Conservation (phyloP, 2,888 invertebrate species). For the Patella ulyssiponensis region DNA sequence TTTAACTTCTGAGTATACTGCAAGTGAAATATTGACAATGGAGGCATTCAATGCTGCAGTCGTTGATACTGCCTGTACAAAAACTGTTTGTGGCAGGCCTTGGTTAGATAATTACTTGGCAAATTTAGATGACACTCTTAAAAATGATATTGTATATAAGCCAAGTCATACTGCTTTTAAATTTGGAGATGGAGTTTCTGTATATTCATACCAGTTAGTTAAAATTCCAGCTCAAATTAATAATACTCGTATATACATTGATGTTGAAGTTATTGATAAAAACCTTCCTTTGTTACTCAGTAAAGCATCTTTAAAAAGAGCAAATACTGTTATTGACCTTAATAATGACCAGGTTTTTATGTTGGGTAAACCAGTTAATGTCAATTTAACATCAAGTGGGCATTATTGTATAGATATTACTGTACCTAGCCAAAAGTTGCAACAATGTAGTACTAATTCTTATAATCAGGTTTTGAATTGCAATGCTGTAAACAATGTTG, state of each 20-base stretch:
- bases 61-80: not conserved
- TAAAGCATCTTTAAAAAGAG: no score
- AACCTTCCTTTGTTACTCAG: constrained; percentile 29
- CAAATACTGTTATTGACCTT: constrained; percentile 23
- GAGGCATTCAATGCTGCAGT: no score
- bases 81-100: not conserved
- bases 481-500: not conserved
- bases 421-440: not conserved
- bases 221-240: constrained; percentile 22
- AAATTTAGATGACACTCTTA: not conserved
- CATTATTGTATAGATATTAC: constrained; percentile 29
- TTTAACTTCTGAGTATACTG: not conserved
- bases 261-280: constrained; percentile 25
- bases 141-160: not conserved
- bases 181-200: constrained; percentile 31
- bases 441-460: not conserved
- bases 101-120: not conserved
- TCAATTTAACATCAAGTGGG: constrained; percentile 30
- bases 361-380: constrained; percentile 24
- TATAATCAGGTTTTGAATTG: not conserved
- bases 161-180: constrained; percentile 19
- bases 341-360: constrained; percentile 25
- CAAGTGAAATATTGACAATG: no score
- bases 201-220: constrained; percentile 17
- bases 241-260: constrained; percentile 18